phyloP scores from a whole-genome alignment of 92 coral and sea anemone species.

The Micromussa lordhowensis region DNA sequence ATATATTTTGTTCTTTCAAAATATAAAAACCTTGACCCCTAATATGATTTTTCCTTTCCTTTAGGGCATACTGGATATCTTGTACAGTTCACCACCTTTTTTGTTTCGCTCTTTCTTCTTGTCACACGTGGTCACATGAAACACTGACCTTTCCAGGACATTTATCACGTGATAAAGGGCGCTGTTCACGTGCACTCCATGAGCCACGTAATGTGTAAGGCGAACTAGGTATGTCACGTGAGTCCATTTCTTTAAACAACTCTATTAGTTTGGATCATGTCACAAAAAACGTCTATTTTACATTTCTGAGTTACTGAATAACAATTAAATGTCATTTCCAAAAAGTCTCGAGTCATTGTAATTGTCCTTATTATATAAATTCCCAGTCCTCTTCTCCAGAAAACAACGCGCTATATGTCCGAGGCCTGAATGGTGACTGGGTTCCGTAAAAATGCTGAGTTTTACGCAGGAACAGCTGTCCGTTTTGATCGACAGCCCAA shows the following conservation, averaged over 20 bases:
- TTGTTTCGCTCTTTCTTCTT: not conserved
- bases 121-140: not conserved
- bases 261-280: no score
- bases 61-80: not conserved
- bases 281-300: no score
- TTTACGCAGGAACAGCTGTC: slow-evolving; percentile 91
- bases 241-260: no score
- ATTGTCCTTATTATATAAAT: slow-evolving; percentile 50
- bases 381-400: slow-evolving; percentile 93
- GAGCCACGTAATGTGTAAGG: not conserved
- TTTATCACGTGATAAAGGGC: not conserved
- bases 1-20: not conserved
- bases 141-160: not conserved
- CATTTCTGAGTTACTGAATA: no score
- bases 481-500: slow-evolving; percentile 90
- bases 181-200: not conserved
- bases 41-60: not conserved
- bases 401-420: slow-evolving; percentile 78
- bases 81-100: not conserved
- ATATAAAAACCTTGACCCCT: not conserved
- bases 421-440: slow-evolving; percentile 85
- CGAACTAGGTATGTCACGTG: not conserved
- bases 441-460: slow-evolving; percentile 88
- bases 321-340: not conserved
- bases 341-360: not conserved